These are phyloP conservation scores for Coelinius sp. DNA, from an alignment of 2,888 invertebrate species.

Conservation along the genomic window DNA sequence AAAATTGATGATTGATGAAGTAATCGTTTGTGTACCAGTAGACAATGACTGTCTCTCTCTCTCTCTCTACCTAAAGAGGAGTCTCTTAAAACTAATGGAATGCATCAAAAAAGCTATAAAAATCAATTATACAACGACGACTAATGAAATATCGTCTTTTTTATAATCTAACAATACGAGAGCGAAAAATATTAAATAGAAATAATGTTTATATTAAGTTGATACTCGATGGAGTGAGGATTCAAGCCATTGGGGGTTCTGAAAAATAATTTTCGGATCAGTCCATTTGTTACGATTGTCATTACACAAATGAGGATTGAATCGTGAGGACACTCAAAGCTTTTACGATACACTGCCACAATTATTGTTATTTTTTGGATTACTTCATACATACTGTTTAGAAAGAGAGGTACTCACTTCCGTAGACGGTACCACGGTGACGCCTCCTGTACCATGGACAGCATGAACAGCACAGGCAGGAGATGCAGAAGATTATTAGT, in stretches of 20 bases:
- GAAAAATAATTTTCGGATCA: constrained; percentile 51
- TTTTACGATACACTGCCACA: constrained; percentile 5
- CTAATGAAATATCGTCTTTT: constrained; percentile 15
- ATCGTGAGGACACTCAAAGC: constrained; percentile 1
- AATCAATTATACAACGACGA: background rate
- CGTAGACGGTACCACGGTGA: constrained; percentile 63
- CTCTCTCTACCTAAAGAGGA: background rate
- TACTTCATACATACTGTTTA: background rate
- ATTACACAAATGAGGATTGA: constrained; percentile 39
- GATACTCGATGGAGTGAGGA: constrained; percentile 40
- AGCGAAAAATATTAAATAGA: constrained; percentile 21
- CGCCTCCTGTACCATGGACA: constrained; percentile 65
- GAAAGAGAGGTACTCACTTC: constrained; percentile 56
- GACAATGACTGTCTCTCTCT: background rate
- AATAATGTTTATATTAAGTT: constrained; percentile 20
- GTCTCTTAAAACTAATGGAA: constrained; percentile 7
- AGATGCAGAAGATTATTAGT: constrained; percentile 55
- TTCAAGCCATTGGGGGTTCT: constrained; percentile 57
- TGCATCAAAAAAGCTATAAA: background rate
- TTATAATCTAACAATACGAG: constrained; percentile 12
- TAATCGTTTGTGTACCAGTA: background rate
- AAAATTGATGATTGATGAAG: background rate
- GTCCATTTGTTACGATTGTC: constrained; percentile 25
- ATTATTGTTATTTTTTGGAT: background rate
- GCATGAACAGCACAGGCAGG: constrained; percentile 64